These are phyloP conservation scores for Orientallactaga sibirica DNA, from an alignment of 2,797 vertebrate species.

Conservation along the genomic window DNA sequence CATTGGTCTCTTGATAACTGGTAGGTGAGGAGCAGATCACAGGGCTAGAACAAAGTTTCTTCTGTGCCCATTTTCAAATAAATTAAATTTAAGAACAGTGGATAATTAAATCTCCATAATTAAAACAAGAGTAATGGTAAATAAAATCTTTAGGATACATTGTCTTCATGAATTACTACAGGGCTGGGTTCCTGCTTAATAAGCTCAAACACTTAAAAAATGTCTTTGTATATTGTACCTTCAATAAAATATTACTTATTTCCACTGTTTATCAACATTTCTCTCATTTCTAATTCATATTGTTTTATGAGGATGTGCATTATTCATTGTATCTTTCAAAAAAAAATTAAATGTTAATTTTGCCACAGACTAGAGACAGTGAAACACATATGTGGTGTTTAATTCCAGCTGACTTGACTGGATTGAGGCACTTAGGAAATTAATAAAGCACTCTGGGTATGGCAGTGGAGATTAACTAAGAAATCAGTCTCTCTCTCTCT, in stretches of 20 bases:
- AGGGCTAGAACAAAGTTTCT: no score
- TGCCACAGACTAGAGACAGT: background rate
- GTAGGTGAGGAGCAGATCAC: no score
- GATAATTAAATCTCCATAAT: background rate
- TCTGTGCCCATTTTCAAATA: background rate
- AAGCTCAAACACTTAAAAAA: background rate
- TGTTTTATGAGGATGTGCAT: background rate
- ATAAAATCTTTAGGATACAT: background rate
- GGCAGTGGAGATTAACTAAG: no score
- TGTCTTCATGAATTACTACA: background rate
- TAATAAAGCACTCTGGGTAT: no score
- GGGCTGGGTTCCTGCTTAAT: background rate
- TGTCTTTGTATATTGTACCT: no score
- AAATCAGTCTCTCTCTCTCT: no score
- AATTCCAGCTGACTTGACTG: no score
- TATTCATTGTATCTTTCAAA: background rate
- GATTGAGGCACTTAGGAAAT: no score
- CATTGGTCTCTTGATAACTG: no score
- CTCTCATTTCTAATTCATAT: background rate
- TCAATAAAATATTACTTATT: no score
- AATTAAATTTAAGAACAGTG: background rate
- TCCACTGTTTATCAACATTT: background rate
- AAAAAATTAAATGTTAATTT: background rate
- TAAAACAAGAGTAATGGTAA: background rate
- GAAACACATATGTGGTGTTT: no score